Percentiles rank a stretch among this genome's conserved stretches.
Evolutionary conservation across 2,113 vertebrate species (phyloP).

Genomic region (Rhinopomastus cyanomelas): DNA sequence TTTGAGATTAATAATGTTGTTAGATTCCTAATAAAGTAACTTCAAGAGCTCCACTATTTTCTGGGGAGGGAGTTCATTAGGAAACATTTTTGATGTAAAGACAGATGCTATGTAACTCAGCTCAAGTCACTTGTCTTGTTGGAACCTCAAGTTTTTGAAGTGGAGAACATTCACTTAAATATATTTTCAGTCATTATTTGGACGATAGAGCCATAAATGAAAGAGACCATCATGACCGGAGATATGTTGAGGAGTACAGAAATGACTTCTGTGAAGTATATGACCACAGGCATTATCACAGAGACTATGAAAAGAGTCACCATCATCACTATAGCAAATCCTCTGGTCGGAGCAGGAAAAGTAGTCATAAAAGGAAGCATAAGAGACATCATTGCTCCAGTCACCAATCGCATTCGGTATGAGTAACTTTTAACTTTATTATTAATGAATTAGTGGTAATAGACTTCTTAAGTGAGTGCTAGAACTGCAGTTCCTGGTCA

Average conservation of each 20-base stretch:
- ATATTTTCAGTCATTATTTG: slow-evolving; percentile 81
- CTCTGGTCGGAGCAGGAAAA: slow-evolving; percentile 85
- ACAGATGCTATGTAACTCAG: slow-evolving; percentile 35
- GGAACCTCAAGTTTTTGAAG: slow-evolving; percentile 61
- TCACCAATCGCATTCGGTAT: slow-evolving; percentile 87
- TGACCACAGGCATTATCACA: slow-evolving; percentile 80
- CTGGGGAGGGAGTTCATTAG: slow-evolving; percentile 46
- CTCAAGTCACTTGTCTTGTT: slow-evolving; percentile 65
- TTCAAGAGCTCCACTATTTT: background rate
- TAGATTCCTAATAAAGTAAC: slow-evolving; percentile 54
- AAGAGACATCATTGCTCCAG: slow-evolving; percentile 80
- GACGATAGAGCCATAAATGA: slow-evolving; percentile 78
- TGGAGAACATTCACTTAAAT: slow-evolving; percentile 70
- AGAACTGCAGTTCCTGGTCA: slow-evolving; percentile 59
- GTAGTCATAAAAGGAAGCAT: slow-evolving; percentile 83
- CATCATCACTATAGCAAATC: slow-evolving; percentile 93
- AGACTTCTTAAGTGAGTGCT: slow-evolving; percentile 59
- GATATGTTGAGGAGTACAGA: slow-evolving; percentile 79
- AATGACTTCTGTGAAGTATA: slow-evolving; percentile 80
- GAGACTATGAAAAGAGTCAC: slow-evolving; percentile 80
- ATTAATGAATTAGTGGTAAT: slow-evolving; percentile 65
- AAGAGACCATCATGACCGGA: slow-evolving; percentile 80
- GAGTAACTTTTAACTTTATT: slow-evolving; percentile 76
- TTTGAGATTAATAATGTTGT: background rate
- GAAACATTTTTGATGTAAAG: slow-evolving; percentile 44